Base-by-base conservation (phyloP, 1,140 invertebrate species). In the Philotrypesis tridentata region DNA sequence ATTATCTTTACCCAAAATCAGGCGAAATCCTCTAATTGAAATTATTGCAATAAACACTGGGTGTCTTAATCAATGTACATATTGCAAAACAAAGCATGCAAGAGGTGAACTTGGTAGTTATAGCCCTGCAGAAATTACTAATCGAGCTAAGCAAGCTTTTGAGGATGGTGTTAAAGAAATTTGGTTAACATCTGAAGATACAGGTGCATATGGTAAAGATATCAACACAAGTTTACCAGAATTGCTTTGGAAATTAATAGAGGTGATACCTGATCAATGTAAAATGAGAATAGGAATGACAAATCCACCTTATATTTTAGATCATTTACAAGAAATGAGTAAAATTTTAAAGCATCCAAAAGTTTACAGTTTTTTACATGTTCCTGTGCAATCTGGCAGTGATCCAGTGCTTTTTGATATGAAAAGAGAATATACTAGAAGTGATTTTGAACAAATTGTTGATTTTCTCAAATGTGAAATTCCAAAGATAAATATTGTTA, bases 151-250 rank as follows among this genome's bases (percentile, higher is more conserved):
- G 79, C 97, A 98, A 91, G 97, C 97, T 0, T 99, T 97, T 87
- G 89, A 93, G 79, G 98, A 99, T 91, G 98, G 98, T 2, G 98
- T 99, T 3, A 95, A 96, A 79, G 99, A 99, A 91, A 95, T 99
- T n/a, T 99, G 99, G 98, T 89, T 99, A 4, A 99, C 99, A 0
- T 99, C 97, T 7, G 99, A 99, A 92, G 99, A 99, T 90, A 97
- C 98, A 3, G 99, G 99, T 0, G 97, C 98, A 1, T 99, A 99
- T 91, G 98, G 99, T 0, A 93, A 96, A 82, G 99, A 99, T 89
- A 98, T 99, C 86, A 97, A 96, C 17, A 95, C 95, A 0, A 97
- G 94, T 5, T 92, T 99, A 48, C 97, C 98, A 0, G 95, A 97
- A 89, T 91, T 99, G 60, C 92, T 99, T 40, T 95, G 95, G 94